These are phyloP conservation scores for Saccopteryx bilineata DNA, from an alignment of 2,113 vertebrate genomes.

Conservation along the genomic window DNA sequence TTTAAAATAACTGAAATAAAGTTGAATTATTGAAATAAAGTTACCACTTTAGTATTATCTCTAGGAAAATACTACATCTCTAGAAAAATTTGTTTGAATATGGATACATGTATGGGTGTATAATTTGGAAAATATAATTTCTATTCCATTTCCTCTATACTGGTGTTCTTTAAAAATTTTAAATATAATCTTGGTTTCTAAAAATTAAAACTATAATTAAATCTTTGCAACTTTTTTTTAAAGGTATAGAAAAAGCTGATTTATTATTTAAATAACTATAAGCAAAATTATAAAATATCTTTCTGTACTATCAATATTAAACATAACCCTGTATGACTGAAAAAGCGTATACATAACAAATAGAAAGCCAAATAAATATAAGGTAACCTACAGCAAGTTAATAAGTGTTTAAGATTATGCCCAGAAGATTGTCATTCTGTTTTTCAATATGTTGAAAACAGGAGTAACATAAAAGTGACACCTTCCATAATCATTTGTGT, in stretches of 20 bases:
- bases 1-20: constrained; percentile 33
- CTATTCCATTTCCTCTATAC: not conserved
- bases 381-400: not conserved
- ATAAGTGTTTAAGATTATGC: constrained; percentile 47
- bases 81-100: not conserved
- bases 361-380: not conserved
- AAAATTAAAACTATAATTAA: not conserved
- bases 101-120: not conserved
- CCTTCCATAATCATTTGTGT: constrained; percentile 66
- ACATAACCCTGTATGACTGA: not conserved
- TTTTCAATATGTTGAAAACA: constrained; percentile 75
- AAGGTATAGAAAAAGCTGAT: not conserved
- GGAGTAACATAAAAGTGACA: constrained; percentile 58
- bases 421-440: not conserved
- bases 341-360: constrained; percentile 20
- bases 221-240: not conserved
- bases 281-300: not conserved
- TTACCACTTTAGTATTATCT: not conserved
- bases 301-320: not conserved
- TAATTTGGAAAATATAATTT: not conserved
- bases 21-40: constrained; percentile 21
- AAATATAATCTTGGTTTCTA: not conserved
- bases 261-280: constrained; percentile 37
- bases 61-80: not conserved
- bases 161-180: not conserved